phyloP scores from a whole-genome alignment of 2,113 vertebrate genomes.

The Beaufortia kweichowensis region DNA sequence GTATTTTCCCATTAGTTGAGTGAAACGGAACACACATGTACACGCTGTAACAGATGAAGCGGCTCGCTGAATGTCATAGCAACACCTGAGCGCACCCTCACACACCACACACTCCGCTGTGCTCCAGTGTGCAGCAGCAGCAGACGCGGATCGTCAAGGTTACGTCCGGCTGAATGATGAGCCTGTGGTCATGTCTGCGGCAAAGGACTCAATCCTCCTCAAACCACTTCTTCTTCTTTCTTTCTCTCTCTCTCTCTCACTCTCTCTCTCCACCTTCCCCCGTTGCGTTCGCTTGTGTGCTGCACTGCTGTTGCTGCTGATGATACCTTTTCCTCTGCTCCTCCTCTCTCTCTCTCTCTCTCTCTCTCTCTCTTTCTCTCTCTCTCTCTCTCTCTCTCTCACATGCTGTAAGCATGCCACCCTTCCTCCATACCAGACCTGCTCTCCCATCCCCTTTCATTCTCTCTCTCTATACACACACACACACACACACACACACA shows the following conservation, averaged over 20 bases:
- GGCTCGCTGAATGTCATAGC: constrained; percentile 31
- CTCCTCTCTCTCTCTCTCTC: constrained; percentile 44
- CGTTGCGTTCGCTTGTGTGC: constrained; percentile 49
- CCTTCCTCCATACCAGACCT: constrained; percentile 20
- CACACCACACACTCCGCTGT: constrained; percentile 63
- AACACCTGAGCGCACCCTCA: constrained; percentile 41
- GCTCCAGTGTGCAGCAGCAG: constrained; percentile 61
- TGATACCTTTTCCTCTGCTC: constrained; percentile 57
- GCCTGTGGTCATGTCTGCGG: constrained; percentile 67
- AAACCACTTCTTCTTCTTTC: constrained; percentile 56
- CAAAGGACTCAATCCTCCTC: constrained; percentile 64
- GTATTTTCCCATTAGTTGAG: constrained; percentile 33
- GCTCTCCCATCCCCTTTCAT: neutral
- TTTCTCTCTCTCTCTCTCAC: constrained; percentile 29
- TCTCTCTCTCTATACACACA: constrained; percentile 42
- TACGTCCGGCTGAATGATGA: constrained; percentile 66
- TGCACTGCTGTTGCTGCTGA: constrained; percentile 51
- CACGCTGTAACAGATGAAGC: constrained; percentile 17
- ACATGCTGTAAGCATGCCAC: constrained; percentile 68
- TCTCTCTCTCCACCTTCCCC: constrained; percentile 25
- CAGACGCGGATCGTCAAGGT: constrained; percentile 66
- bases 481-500: no score
- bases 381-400: constrained; percentile 68
- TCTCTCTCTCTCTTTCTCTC: constrained; percentile 58
- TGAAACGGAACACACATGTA: constrained; percentile 12